These are phyloP conservation scores for Onychorhynchus coronatus DNA, from an alignment of 2,113 vertebrate species.

Conservation along the genomic window DNA sequence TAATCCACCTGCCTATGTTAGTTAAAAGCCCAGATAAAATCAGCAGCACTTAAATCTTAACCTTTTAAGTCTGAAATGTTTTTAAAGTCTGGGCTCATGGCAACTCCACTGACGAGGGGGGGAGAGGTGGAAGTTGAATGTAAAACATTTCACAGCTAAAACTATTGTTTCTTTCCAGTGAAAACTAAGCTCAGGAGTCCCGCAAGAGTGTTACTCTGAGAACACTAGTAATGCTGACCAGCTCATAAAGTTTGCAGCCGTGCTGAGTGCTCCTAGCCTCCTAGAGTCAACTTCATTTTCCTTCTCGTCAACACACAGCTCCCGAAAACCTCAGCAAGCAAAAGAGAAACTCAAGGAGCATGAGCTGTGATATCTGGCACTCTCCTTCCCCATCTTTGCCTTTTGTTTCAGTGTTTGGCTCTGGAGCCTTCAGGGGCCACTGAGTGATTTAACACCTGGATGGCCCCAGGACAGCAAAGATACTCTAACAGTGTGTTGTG, in stretches of 20 bases:
- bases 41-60: slow-evolving; percentile 89
- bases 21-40: slow-evolving; percentile 87
- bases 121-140: slow-evolving; percentile 13
- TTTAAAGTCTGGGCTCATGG: slow-evolving; percentile 80
- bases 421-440: background rate
- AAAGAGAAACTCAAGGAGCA: background rate
- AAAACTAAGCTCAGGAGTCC: background rate
- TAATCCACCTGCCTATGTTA: slow-evolving; percentile 89
- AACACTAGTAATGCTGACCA: slow-evolving; percentile 35
- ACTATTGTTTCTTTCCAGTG: slow-evolving; percentile 33
- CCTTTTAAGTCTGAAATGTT: slow-evolving; percentile 85
- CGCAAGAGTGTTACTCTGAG: slow-evolving; percentile 4
- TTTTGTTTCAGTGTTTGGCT: slow-evolving; percentile 46
- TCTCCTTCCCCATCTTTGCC: background rate
- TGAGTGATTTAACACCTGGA: slow-evolving; percentile 62
- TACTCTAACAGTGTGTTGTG: background rate
- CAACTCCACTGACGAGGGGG: slow-evolving; percentile 53
- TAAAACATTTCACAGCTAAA: slow-evolving; percentile 57
- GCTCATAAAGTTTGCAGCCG: slow-evolving; percentile 37
- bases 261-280: slow-evolving; percentile 44
- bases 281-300: slow-evolving; percentile 48
- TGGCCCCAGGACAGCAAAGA: slow-evolving; percentile 25
- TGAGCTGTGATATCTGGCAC: slow-evolving; percentile 1
- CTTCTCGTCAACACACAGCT: background rate
- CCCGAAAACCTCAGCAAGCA: background rate